Conservation (phyloP, 1,140 invertebrate genomes). For the Agrypnia vestita region DNA sequence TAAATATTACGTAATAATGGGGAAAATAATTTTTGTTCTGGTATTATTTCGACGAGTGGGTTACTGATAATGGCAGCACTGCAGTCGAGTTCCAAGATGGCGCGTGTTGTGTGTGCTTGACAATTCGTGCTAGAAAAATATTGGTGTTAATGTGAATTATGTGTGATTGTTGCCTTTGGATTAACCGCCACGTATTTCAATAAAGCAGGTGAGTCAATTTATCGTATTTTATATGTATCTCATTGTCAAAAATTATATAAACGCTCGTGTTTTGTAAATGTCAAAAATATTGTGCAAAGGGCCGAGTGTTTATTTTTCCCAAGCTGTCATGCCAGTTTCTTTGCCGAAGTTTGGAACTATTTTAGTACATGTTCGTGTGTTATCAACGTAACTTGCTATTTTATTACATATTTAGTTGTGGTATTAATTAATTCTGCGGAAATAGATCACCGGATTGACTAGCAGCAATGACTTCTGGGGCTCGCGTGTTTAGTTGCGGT, state of each 20-base stretch:
- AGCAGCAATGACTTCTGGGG: no score
- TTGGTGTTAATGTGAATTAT: slow-evolving; percentile 50
- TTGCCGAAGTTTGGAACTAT: slow-evolving; percentile 13
- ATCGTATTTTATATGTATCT: background rate
- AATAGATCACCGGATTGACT: no score
- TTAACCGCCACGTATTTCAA: slow-evolving; percentile 7
- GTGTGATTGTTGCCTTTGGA: slow-evolving; percentile 46
- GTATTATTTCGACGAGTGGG: no score
- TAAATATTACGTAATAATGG: no score
- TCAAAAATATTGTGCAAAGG: slow-evolving; percentile 6
- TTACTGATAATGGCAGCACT: slow-evolving; percentile 17
- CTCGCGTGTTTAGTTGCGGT: background rate
- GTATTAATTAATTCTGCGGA: no score
- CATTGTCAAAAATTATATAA: slow-evolving; percentile 12
- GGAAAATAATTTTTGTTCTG: no score
- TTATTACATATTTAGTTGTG: no score
- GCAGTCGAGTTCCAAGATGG: slow-evolving; percentile 49
- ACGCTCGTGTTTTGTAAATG: background rate
- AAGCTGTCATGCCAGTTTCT: slow-evolving; percentile 36
- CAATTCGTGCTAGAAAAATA: slow-evolving; percentile 47
- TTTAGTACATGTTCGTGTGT: no score
- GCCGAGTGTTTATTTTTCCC: slow-evolving; percentile 28
- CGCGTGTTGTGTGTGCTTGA: slow-evolving; percentile 49
- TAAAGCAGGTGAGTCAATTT: slow-evolving; percentile 37
- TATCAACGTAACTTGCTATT: no score